These are phyloP conservation scores for Lacanobia wlatinum DNA, from an alignment of 2,888 invertebrate genomes.

Conservation along the genomic window DNA sequence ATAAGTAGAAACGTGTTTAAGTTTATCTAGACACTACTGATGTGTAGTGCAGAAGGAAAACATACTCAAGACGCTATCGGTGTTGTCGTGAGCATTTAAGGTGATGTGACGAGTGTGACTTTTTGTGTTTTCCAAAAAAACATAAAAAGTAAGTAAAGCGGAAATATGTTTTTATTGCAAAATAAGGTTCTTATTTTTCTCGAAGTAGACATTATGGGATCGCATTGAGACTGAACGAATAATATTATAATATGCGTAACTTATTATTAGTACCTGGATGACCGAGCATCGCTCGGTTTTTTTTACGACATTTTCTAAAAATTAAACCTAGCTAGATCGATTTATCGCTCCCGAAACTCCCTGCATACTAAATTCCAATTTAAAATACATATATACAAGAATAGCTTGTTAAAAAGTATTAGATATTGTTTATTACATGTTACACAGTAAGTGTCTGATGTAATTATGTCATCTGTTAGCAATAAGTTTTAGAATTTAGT, in stretches of 20 bases:
- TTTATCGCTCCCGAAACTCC: too few relatives aligned
- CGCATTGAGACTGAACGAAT: conserved; percentile 30
- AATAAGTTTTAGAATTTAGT: conserved; percentile 42
- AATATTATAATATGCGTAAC: conserved; percentile 25
- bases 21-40: background rate
- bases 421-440: conserved; percentile 35
- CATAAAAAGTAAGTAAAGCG: too few relatives aligned
- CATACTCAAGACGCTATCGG: background rate
- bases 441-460: conserved; percentile 26
- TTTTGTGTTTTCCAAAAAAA: too few relatives aligned
- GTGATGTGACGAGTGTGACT: background rate
- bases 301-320: too few relatives aligned
- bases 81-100: background rate
- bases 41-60: background rate
- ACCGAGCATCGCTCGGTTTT: too few relatives aligned
- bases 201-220: conserved; percentile 4
- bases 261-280: too few relatives aligned
- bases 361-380: too few relatives aligned
- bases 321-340: too few relatives aligned
- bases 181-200: background rate
- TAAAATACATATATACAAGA: too few relatives aligned
- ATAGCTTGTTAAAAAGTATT: too few relatives aligned
- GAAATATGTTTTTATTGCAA: background rate
- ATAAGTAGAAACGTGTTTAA: background rate
- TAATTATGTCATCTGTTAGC: conserved; percentile 30